These are phyloP conservation scores for Ameiurus melas DNA, from an alignment of 2,113 vertebrate species.

Conservation along the genomic window DNA sequence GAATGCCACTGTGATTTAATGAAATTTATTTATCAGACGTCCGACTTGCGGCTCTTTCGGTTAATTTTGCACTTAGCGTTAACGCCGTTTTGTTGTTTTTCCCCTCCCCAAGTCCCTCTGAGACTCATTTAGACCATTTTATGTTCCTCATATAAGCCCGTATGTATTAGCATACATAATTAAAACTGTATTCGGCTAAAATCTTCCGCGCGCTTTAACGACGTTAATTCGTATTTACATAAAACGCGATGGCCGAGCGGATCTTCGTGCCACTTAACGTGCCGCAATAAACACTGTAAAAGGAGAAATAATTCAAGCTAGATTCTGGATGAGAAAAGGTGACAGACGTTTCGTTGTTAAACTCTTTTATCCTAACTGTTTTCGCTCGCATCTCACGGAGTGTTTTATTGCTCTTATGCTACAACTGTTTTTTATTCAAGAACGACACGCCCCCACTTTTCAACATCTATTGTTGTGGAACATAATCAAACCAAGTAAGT, in stretches of 20 bases:
- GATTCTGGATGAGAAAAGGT: neutral
- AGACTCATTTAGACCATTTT: slow-evolving; percentile 11
- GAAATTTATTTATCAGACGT: neutral
- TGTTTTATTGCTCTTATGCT: neutral
- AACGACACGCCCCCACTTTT: neutral
- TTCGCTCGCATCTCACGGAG: neutral
- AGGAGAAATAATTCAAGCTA: neutral
- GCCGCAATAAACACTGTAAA: neutral
- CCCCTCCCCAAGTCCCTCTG: neutral
- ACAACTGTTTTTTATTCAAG: neutral
- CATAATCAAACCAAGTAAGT: neutral
- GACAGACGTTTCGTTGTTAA: neutral
- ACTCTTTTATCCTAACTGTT: neutral
- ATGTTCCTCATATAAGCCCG: neutral
- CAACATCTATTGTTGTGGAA: neutral
- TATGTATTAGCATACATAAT: slow-evolving; percentile 32
- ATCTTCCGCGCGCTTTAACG: neutral
- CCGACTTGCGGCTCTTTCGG: neutral
- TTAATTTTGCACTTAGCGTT: slow-evolving; percentile 29
- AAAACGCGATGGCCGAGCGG: slow-evolving; percentile 9
- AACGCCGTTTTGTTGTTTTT: neutral
- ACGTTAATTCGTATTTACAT: slow-evolving; percentile 47
- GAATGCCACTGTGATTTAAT: neutral
- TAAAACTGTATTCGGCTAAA: slow-evolving; percentile 12
- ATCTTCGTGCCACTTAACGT: neutral